Conservation (phyloP, 2,888 invertebrate genomes). For the Choristoneura rosaceana region DNA sequence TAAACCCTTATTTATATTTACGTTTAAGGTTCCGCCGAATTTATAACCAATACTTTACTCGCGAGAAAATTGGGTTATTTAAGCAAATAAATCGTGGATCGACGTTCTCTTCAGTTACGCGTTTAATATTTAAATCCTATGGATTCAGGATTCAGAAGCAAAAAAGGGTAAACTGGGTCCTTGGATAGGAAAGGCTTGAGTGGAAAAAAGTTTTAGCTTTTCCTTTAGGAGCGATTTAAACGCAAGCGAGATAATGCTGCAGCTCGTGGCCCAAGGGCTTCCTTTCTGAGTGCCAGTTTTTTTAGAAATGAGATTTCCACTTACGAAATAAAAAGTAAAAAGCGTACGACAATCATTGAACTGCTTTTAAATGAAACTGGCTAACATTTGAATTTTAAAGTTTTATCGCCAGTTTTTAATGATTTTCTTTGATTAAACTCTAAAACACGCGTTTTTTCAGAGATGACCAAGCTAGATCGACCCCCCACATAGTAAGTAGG, state of each 20-base stretch:
- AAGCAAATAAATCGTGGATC: constrained; percentile 14
- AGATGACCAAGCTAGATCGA: no score
- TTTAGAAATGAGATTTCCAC: not conserved
- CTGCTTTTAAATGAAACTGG: no score
- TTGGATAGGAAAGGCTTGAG: constrained; percentile 3
- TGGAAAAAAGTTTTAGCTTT: not conserved
- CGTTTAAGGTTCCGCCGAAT: constrained; percentile 13
- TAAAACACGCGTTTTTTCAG: no score
- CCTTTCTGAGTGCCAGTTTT: not conserved
- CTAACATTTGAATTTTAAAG: no score
- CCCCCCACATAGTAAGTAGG: no score
- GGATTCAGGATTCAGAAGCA: constrained; percentile 8
- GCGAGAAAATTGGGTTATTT: constrained; percentile 1
- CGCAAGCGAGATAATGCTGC: not conserved
- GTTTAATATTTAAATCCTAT: constrained; percentile 5
- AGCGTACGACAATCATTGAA: no score
- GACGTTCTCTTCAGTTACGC: constrained; percentile 12
- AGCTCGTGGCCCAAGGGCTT: not conserved
- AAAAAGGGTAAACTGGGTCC: constrained; percentile 1
- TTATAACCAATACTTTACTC: constrained; percentile 6
- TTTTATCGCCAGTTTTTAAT: no score
- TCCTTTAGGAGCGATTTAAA: not conserved
- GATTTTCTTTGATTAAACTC: no score
- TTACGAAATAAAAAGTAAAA: not conserved
- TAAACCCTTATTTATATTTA: constrained; percentile 20